phyloP scores from a whole-genome alignment of 2,113 vertebrate species.

The Empidonax traillii region DNA sequence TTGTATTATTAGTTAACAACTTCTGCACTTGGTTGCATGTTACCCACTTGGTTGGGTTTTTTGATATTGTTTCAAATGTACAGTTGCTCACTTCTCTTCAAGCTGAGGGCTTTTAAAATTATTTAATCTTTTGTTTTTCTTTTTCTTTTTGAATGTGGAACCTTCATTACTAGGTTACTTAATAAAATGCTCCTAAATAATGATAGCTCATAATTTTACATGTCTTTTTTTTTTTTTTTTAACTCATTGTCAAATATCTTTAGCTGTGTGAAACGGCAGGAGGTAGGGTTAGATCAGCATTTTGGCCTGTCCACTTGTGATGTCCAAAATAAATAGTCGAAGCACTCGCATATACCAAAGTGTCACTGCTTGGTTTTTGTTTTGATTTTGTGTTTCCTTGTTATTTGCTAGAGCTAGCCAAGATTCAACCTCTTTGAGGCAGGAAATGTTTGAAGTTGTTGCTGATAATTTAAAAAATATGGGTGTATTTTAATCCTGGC shows the following conservation, averaged over 20 bases:
- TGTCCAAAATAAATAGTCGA: not conserved
- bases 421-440: not conserved
- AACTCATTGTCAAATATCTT: not conserved
- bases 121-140: not conserved
- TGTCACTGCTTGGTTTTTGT: not conserved
- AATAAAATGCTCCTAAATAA: not conserved
- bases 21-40: not conserved
- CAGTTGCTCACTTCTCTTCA: not conserved
- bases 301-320: not conserved
- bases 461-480: not conserved
- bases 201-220: not conserved
- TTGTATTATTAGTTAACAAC: not conserved
- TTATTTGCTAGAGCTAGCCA: not conserved
- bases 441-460: not conserved
- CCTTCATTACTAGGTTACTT: not conserved
- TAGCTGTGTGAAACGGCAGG: not conserved
- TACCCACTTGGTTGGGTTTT: not conserved
- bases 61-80: not conserved
- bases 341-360: rapidly evolving
- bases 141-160: not conserved
- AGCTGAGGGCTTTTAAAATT: not conserved
- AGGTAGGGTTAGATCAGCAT: not conserved
- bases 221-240: not conserved
- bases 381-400: not conserved
- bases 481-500: not conserved